A percentile compares a stretch with the other conserved stretches of the same genome.
Evolutionary conservation across 2,888 invertebrate genomes (phyloP).

Genomic region (Brachyopa scutellaris): DNA sequence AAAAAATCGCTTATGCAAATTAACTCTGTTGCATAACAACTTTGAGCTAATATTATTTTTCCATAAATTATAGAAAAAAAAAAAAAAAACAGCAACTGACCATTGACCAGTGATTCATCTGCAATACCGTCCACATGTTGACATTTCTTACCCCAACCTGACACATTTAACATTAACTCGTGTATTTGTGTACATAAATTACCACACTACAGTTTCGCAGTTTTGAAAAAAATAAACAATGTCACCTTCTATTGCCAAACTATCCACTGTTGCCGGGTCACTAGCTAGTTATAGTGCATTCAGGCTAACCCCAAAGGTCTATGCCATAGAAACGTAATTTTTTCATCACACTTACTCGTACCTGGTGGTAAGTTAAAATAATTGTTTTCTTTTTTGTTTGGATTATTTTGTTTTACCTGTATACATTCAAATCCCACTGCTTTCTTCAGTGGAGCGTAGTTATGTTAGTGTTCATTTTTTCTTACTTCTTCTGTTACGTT

Average conservation of each 20-base stretch:
- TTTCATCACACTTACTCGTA: constrained; percentile 16
- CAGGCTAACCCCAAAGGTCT: constrained; percentile 50
- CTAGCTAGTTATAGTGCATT: constrained; percentile 26
- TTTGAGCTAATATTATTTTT: neutral
- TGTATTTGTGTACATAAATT: no score
- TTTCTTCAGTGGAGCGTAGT: constrained; percentile 62
- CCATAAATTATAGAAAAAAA: neutral
- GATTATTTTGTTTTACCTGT: constrained; percentile 13
- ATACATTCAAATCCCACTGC: constrained; percentile 38
- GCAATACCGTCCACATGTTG: constrained; percentile 10
- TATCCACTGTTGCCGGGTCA: constrained; percentile 22
- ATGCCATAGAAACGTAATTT: constrained; percentile 23
- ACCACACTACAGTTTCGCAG: neutral
- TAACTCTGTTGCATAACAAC: constrained; percentile 25
- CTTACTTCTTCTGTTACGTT: constrained; percentile 18
- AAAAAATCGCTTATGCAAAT: constrained; percentile 46
- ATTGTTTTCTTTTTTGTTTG: constrained; percentile 34
- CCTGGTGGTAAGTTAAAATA: neutral
- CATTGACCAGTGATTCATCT: constrained; percentile 21
- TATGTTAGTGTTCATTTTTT: constrained; percentile 11
- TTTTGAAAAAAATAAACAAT: neutral
- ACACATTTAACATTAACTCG: no score
- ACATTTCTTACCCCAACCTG: constrained; percentile 3
- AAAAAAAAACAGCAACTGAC: neutral
- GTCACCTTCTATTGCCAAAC: constrained; percentile 20